Percentiles rank a stretch among this genome's conserved stretches.
Conservation (phyloP, 2,888 invertebrate genomes). For the Drosophila picticornis region DNA sequence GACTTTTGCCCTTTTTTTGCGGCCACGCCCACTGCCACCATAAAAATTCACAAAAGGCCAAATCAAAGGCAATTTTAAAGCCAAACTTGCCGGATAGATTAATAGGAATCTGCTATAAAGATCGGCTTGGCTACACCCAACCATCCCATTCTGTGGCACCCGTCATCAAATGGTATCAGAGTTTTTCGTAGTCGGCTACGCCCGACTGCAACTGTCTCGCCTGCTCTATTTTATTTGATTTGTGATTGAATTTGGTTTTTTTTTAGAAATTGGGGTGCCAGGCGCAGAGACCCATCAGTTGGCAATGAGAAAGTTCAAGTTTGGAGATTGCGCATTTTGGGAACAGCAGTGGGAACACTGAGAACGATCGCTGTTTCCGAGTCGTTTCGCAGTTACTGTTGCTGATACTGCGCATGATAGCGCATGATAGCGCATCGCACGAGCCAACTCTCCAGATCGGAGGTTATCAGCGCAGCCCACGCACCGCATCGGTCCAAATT, state of each 20-base stretch:
- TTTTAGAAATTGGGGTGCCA: background rate
- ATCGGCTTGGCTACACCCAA: background rate
- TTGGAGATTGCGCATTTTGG: background rate
- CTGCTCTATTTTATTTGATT: background rate
- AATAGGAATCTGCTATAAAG: background rate
- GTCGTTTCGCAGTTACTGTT: background rate
- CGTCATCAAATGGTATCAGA: background rate
- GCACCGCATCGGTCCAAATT: background rate
- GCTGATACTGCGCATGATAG: no score
- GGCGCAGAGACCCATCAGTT: slow-evolving; percentile 22
- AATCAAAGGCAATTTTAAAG: background rate
- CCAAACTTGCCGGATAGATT: background rate
- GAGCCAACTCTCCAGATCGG: slow-evolving; percentile 14
- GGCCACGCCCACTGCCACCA: no score
- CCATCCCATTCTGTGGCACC: background rate
- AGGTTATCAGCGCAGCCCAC: slow-evolving; percentile 21
- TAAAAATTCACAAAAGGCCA: background rate
- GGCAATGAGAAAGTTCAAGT: slow-evolving; percentile 16
- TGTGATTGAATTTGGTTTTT: background rate
- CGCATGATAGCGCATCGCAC: background rate
- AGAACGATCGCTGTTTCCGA: slow-evolving; percentile 6
- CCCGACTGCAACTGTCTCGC: background rate
- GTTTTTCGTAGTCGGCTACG: background rate
- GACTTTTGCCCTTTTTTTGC: no score
- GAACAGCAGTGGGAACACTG: slow-evolving; percentile 6